These are phyloP conservation scores for Synanthedon tipuliformis DNA, from an alignment of 2,888 invertebrate genomes.

Conservation along the genomic window DNA sequence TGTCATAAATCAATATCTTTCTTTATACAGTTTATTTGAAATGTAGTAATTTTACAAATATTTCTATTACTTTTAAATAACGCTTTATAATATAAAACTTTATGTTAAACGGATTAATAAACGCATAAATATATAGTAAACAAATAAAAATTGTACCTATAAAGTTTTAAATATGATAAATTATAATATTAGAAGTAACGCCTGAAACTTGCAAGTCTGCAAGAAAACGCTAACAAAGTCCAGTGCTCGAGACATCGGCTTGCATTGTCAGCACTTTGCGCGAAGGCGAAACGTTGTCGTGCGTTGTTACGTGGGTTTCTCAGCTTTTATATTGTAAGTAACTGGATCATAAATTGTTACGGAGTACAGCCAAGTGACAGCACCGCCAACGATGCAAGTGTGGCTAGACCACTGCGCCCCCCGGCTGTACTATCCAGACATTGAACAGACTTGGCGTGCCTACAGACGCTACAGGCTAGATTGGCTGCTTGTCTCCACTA, in stretches of 20 bases:
- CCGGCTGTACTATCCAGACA: neutral
- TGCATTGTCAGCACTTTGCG: neutral
- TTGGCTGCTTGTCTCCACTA: constrained; percentile 19
- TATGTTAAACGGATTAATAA: no score
- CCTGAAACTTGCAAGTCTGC: neutral
- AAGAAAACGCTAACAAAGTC: neutral
- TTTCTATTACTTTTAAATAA: no score
- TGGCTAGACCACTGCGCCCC: neutral
- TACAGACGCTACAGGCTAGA: constrained; percentile 14
- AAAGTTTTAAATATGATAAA: no score
- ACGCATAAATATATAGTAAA: no score
- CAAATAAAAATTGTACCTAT: no score
- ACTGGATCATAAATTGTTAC: neutral
- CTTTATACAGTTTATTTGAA: no score
- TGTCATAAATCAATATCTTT: no score
- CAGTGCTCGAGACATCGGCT: neutral
- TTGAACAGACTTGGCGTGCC: neutral
- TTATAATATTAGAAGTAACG: neutral
- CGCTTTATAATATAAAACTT: no score
- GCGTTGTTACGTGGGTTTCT: neutral
- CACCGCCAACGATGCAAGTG: neutral
- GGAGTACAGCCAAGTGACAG: neutral
- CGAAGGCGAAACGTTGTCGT: neutral
- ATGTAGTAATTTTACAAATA: no score
- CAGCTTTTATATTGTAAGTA: neutral